phyloP scores from a whole-genome alignment of 2,888 invertebrate genomes.

The Apodemia hepburni region DNA sequence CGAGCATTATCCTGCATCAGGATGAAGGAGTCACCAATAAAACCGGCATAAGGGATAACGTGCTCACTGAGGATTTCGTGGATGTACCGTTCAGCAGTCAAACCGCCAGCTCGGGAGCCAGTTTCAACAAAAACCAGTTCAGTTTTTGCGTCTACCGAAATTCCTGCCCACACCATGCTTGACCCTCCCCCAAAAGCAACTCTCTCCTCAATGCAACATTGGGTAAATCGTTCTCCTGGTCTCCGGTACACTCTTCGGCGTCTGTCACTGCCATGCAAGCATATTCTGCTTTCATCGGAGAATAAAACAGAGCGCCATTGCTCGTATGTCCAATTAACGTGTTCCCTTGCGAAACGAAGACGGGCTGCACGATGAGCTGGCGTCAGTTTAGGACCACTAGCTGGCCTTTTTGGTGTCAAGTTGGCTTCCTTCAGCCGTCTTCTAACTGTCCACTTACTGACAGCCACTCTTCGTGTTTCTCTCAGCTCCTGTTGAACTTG shows the following conservation, averaged over 20 bases:
- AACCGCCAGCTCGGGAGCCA: slow-evolving; percentile 4
- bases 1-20: slow-evolving; percentile 11
- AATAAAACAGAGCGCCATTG: slow-evolving; percentile 2
- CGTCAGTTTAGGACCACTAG: slow-evolving; percentile 24
- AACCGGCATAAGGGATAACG: slow-evolving; percentile 12
- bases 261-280: too few species aligned
- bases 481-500: slow-evolving; percentile 24
- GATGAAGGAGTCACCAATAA: slow-evolving; percentile 11
- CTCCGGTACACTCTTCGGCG: too few species aligned
- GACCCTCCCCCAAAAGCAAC: too few species aligned
- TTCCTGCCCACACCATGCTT: too few species aligned
- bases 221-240: too few species aligned
- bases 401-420: slow-evolving; percentile 20
- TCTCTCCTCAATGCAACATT: too few species aligned
- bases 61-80: neutral
- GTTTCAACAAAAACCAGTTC: slow-evolving; percentile 13
- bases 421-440: slow-evolving; percentile 22
- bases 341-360: slow-evolving; percentile 28
- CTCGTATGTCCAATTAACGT: slow-evolving; percentile 26
- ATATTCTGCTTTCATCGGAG: too few species aligned
- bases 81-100: slow-evolving; percentile 12
- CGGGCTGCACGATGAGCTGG: slow-evolving; percentile 28
- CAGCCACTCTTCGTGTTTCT: slow-evolving; percentile 20
- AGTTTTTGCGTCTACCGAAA: slow-evolving; percentile 11
- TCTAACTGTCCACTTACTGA: slow-evolving; percentile 17